Conservation (phyloP, 1,140 invertebrate genomes). For the Hyposmocoma kahamanoa region DNA sequence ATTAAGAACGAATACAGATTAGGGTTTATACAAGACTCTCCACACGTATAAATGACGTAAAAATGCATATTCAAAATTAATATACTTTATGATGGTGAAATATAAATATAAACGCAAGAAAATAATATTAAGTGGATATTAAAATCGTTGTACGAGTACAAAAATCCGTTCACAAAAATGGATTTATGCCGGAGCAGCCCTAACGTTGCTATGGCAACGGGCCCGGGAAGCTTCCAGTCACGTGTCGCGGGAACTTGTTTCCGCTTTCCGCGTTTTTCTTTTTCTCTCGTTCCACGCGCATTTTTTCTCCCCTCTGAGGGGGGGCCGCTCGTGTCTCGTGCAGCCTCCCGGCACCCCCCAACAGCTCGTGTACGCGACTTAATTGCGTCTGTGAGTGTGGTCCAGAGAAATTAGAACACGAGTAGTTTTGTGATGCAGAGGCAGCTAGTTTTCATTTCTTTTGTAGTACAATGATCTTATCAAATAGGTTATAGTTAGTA, state of each 20-base stretch:
- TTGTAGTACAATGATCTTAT: slow-evolving; percentile 2
- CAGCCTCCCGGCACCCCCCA: slow-evolving; percentile 17
- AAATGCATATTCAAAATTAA: no score
- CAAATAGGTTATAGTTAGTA: no score
- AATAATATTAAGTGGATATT: no score
- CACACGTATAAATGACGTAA: no score
- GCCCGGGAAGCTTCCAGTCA: slow-evolving; percentile 63
- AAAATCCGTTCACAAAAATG: no score
- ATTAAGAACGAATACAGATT: no score
- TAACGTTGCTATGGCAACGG: slow-evolving; percentile 55
- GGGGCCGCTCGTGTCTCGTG: slow-evolving; percentile 10
- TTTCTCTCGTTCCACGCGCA: slow-evolving; percentile 45
- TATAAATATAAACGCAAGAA: no score
- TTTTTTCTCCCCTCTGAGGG: slow-evolving; percentile 39
- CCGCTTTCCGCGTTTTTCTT: slow-evolving; percentile 64
- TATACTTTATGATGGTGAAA: no score
- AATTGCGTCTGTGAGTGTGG: slow-evolving; percentile 72
- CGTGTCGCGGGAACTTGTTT: slow-evolving; percentile 64
- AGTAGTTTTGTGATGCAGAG: slow-evolving; percentile 37
- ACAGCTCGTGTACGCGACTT: slow-evolving; percentile 61
- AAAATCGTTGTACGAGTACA: no score
- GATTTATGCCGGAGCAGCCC: slow-evolving; percentile 20
- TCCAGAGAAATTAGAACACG: slow-evolving; percentile 66
- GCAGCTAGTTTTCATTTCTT: slow-evolving; percentile 21
- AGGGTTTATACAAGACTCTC: no score